Base-by-base conservation (phyloP, 2,888 invertebrate genomes). In the Tetanocera ferruginea region DNA sequence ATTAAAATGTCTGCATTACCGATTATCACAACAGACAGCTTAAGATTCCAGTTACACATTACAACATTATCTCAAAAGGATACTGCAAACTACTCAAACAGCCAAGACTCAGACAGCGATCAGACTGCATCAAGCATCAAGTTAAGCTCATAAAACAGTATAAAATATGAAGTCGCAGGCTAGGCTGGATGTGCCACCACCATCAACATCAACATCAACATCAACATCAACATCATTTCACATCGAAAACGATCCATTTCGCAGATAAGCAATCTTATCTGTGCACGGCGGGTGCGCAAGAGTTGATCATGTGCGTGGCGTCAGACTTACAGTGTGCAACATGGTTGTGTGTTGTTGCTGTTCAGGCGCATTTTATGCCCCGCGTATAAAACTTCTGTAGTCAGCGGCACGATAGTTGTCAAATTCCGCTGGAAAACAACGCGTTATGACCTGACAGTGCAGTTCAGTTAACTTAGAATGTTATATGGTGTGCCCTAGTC, bases 221-320 rank as follows among this genome's bases (percentile, higher is more conserved):
- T n/a, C n/a, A 49, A 49, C 49, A 49, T 52, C n/a, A 60, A 57
- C 87, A 87, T 85, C 85, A 87, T 86, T 85, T 84, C 87, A 83
- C 86, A 87, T 87, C 84, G 83, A 86, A 87, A 88, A 88, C 87
- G 88, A 88, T 87, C 87, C 84, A 87, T 85, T 85, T 84, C 82
- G 66, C 76, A 86, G 87, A 87, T 87, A 87, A 87, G 85, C 76
- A 82, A 82, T 83, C 83, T 83, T 80, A 83, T 82, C 83, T 43
- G 82, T 81, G 78, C 75, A 52, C 75, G 78, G 75, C 83, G 83
- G 83, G 82, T 83, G 83, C 81, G 77, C 82, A 79, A 79, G 79
- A 81, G 80, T 81, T 83, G 81, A 81, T 81, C 83, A 81, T 79
- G 78, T 76, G 74, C 60, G 17, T 25, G 76, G 60, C 70, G 60